A percentile compares a stretch with the other conserved stretches of the same genome.
phyloP scores from a whole-genome alignment of 2,113 vertebrate species.

The Dromiciops gliroides region DNA sequence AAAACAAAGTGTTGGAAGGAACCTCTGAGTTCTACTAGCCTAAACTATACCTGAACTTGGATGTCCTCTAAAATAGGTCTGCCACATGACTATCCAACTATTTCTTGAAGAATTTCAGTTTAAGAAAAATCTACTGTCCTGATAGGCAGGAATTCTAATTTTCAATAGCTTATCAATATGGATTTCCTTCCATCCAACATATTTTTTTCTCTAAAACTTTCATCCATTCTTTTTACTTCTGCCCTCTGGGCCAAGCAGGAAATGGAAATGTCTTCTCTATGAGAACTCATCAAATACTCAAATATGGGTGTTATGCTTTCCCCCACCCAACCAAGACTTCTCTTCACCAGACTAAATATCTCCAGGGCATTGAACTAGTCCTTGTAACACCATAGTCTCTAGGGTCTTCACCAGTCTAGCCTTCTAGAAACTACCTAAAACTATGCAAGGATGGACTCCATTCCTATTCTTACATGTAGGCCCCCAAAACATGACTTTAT shows the following conservation, averaged over 20 bases:
- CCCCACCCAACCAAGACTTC: background rate
- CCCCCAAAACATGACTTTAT: background rate
- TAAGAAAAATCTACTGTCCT: background rate
- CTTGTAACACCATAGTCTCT: background rate
- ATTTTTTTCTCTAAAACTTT: background rate
- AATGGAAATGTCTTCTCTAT: background rate
- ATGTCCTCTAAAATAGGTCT: background rate
- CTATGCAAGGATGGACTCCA: background rate
- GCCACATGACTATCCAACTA: background rate
- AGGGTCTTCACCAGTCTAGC: background rate
- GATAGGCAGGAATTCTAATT: background rate
- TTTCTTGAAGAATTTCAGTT: background rate
- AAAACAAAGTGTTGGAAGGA: background rate
- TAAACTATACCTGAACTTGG: background rate
- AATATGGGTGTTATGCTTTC: background rate
- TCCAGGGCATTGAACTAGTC: background rate
- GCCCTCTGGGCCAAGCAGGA: background rate
- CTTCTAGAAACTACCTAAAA: background rate
- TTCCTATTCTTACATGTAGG: background rate
- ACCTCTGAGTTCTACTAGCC: background rate
- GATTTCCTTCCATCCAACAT: background rate
- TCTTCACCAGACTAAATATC: background rate
- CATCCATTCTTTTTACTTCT: no score
- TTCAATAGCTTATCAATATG: background rate
- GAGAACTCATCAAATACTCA: background rate